Base-by-base conservation (phyloP, 2,888 invertebrate genomes). In the Ellobium chinense region DNA sequence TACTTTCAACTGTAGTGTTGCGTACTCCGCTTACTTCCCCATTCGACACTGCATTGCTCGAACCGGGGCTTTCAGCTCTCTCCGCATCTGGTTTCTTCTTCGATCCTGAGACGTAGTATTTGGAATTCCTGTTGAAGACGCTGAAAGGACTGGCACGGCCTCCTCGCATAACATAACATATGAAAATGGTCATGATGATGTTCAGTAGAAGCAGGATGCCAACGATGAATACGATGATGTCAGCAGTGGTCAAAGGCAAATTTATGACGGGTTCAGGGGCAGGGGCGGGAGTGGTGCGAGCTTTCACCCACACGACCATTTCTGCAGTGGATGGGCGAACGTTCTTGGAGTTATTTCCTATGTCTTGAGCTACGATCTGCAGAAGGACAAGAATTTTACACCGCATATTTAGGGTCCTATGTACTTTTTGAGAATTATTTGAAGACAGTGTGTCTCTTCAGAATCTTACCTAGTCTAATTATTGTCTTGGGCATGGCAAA, bases 211-310 rank as follows among this genome's bases (percentile, higher is more conserved):
- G 73, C 27, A 74, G n/a, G n/a, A 74, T 24, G 24, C 73, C 73
- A 60, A 74, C 62, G 18, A 74, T 36, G 62, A 74, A 74, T 27
- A 74, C 73, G 39, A 74, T 74, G 12, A 74, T 62, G 29, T 74
- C 73, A n/a, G 73, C 36, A 7, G 73, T 39, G 31, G 62, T 62
- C 2, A 74, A 14, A n/a, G 73, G 73, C 62, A 74, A 39, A 39
- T 21, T 62, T 37, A 62, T 62, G 21, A 74, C 36, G 14, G 62
- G 62, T 18, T 60, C 62, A 21, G 73, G 73, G n/a, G 58, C 12
- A 0, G 29, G 31, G 27, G 39, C 1, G 4, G 73, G 62, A 29
- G 56, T 29, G 1, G 37, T 27, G 27, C 21, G 60, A 24, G 37
- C 62, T 29, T 62, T 74, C 18, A 74, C 62, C 73, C 73, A 74